These are phyloP conservation scores for Leptinotarsa tumamoca DNA, from an alignment of 2,888 invertebrate genomes.

Conservation along the genomic window DNA sequence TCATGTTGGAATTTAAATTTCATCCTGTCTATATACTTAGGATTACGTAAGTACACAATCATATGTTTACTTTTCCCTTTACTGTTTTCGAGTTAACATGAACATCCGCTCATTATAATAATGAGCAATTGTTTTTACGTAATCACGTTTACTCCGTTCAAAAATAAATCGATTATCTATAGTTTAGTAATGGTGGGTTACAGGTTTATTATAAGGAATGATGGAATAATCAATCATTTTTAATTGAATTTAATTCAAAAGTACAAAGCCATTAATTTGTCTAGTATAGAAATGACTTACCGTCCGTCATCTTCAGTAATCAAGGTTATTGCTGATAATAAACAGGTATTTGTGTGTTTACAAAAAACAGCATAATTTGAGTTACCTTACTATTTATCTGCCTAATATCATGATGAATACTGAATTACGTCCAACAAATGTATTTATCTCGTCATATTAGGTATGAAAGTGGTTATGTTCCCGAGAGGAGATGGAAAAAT, in stretches of 20 bases:
- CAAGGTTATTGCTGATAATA: too few species aligned
- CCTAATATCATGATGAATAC: too few species aligned
- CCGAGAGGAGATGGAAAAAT: too few species aligned
- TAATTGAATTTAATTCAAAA: not conserved
- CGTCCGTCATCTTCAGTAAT: not conserved
- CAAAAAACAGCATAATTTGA: too few species aligned
- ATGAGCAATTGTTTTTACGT: conserved; percentile 40
- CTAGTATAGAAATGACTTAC: not conserved
- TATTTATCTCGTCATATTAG: too few species aligned
- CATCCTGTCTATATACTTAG: conserved; percentile 24
- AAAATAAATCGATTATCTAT: conserved; percentile 38
- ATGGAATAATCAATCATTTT: not conserved
- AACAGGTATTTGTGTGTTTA: too few species aligned
- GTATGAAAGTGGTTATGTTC: too few species aligned
- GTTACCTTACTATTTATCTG: too few species aligned
- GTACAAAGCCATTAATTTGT: not conserved
- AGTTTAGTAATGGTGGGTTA: not conserved
- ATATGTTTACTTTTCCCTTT: conserved; percentile 26
- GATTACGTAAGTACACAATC: conserved; percentile 39
- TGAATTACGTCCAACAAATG: too few species aligned
- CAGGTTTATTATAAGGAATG: not conserved
- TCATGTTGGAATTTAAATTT: not conserved
- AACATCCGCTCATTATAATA: conserved; percentile 42
- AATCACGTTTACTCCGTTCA: conserved; percentile 31
- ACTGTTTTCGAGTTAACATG: conserved; percentile 35